A percentile compares a stretch with the other conserved stretches of the same genome.
Evolutionary conservation across 2,888 invertebrate genomes (phyloP).

Genomic region (Agelastica alni): DNA sequence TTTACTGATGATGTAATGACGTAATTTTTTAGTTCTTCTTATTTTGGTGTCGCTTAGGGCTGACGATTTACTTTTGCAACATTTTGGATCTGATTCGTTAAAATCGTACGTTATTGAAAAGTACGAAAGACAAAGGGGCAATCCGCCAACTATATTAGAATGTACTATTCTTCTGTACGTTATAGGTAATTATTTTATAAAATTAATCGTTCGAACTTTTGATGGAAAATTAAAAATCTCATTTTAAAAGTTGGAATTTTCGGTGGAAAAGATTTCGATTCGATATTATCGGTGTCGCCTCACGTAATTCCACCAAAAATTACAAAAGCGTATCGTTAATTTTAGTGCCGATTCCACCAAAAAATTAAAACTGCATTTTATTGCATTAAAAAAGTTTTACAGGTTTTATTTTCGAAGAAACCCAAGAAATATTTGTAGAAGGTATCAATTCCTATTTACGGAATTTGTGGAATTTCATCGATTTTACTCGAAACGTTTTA

Average conservation of each 20-base stretch:
- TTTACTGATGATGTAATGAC: too few relatives aligned
- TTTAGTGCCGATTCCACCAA: too few relatives aligned
- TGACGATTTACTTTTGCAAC: slow-evolving; percentile 73
- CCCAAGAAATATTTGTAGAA: slow-evolving; percentile 85
- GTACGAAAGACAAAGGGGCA: slow-evolving; percentile 76
- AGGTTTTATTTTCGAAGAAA: slow-evolving; percentile 92
- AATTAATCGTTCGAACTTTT: too few relatives aligned
- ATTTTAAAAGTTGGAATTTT: too few relatives aligned
- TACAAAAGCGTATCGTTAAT: too few relatives aligned
- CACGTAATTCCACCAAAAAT: too few relatives aligned
- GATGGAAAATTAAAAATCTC: slow-evolving; percentile 11
- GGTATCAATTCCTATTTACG: slow-evolving; percentile 86
- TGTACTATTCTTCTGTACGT: slow-evolving; percentile 83
- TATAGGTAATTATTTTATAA: slow-evolving; percentile 65
- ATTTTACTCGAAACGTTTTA: slow-evolving; percentile 87
- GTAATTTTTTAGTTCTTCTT: slow-evolving; percentile 76
- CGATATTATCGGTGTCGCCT: too few relatives aligned
- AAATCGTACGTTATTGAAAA: slow-evolving; percentile 64
- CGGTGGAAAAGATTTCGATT: too few relatives aligned
- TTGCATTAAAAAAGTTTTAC: slow-evolving; percentile 7
- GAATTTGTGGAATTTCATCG: slow-evolving; percentile 97
- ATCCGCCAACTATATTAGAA: slow-evolving; percentile 83
- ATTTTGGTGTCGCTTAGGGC: slow-evolving; percentile 92
- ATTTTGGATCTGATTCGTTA: slow-evolving; percentile 75
- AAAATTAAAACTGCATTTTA: too few relatives aligned